A percentile compares a stretch with the other conserved stretches of the same genome.
phyloP scores from a whole-genome alignment of 64 coral and sea anemone species.

The Dendronephthya gigantea region DNA sequence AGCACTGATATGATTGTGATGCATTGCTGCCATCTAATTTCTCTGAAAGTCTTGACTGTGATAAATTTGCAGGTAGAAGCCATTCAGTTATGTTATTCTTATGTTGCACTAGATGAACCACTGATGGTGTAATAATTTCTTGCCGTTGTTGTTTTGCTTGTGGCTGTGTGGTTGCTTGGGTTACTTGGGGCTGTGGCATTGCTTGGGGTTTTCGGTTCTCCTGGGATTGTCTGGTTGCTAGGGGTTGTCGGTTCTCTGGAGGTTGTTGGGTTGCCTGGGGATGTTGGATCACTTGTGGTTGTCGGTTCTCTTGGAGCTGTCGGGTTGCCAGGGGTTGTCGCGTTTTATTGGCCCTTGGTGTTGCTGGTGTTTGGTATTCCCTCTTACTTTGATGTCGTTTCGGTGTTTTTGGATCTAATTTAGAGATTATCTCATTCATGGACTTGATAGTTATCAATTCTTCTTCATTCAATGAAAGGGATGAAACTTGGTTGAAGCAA shows the following conservation, averaged over 20 bases:
- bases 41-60: neutral
- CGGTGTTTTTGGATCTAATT: neutral
- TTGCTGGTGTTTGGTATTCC: neutral
- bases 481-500: neutral
- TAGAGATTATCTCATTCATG: neutral
- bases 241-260: too few relatives aligned
- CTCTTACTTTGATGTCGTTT: neutral
- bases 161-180: too few relatives aligned
- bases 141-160: too few relatives aligned
- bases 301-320: too few relatives aligned
- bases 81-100: neutral
- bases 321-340: neutral
- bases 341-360: neutral
- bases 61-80: neutral
- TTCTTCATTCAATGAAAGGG: neutral
- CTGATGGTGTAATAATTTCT: too few relatives aligned
- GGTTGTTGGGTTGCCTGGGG: too few relatives aligned
- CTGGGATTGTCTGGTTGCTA: too few relatives aligned
- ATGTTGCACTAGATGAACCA: neutral
- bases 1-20: neutral
- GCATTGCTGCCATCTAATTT: neutral
- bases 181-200: too few relatives aligned
- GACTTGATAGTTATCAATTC: neutral
- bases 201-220: too few relatives aligned
- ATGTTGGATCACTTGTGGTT: too few relatives aligned